These are phyloP conservation scores for Buathra laborator DNA, from an alignment of 2,888 invertebrate species.

Conservation along the genomic window DNA sequence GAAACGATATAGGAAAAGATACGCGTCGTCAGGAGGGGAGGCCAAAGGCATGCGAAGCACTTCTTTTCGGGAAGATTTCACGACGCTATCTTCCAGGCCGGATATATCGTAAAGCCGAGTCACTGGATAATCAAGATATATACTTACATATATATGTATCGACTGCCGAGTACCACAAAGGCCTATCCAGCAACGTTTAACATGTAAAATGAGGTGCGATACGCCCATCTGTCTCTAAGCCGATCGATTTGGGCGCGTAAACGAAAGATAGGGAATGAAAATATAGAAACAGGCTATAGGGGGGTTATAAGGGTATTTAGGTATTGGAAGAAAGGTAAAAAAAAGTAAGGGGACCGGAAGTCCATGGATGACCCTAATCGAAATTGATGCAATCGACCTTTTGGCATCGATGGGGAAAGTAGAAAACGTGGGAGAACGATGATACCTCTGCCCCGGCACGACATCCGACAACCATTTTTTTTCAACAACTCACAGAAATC, in stretches of 20 bases:
- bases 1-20: slow-evolving; percentile 27
- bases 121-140: slow-evolving; percentile 38
- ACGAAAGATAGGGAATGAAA: neutral
- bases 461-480: no score
- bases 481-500: no score
- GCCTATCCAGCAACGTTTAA: no score
- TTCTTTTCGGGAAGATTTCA: neutral
- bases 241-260: neutral
- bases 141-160: no score
- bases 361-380: neutral
- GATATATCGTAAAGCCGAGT: slow-evolving; percentile 52
- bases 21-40: neutral
- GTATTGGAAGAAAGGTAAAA: neutral
- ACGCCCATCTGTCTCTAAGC: no score
- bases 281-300: neutral
- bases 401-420: neutral
- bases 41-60: neutral
- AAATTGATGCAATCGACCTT: neutral
- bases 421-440: neutral
- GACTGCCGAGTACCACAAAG: no score
- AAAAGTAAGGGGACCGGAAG: neutral
- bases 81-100: slow-evolving; percentile 10
- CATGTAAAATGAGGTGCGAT: no score
- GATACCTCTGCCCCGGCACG: neutral
- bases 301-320: neutral